A percentile compares a stretch with the other conserved stretches of the same genome.
Conservation (phyloP, 2,888 invertebrate species). For the Cheilosia soror region DNA sequence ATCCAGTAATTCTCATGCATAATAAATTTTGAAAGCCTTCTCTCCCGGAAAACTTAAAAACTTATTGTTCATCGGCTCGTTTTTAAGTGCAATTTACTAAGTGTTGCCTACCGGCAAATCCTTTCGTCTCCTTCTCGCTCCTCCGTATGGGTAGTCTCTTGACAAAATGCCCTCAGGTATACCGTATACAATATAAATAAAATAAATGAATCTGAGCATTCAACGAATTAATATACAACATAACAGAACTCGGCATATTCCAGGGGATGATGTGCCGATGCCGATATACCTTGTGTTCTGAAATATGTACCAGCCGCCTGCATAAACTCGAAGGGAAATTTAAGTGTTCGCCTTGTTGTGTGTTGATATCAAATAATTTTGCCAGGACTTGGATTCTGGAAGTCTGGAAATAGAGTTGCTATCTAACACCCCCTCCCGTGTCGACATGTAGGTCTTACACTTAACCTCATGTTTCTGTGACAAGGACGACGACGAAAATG, state of each 20-base stretch:
- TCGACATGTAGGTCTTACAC: slow-evolving; percentile 27
- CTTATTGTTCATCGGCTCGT: slow-evolving; percentile 52
- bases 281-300: slow-evolving; percentile 34
- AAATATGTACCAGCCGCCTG: slow-evolving; percentile 19
- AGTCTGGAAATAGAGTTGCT: slow-evolving; percentile 24
- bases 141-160: slow-evolving; percentile 16
- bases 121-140: neutral
- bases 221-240: slow-evolving; percentile 69
- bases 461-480: slow-evolving; percentile 53
- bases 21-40: slow-evolving; percentile 57
- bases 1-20: slow-evolving; percentile 61
- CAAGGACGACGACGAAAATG: neutral
- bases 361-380: slow-evolving; percentile 44
- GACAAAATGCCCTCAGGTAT: slow-evolving; percentile 69
- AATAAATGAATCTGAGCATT: slow-evolving; percentile 72
- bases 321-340: slow-evolving; percentile 23
- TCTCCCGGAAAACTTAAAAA: slow-evolving; percentile 16
- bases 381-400: slow-evolving; percentile 27
- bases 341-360: slow-evolving; percentile 40
- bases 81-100: slow-evolving; percentile 69
- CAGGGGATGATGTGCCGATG: slow-evolving; percentile 41
- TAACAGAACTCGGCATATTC: slow-evolving; percentile 34
- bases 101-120: slow-evolving; percentile 67
- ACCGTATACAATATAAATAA: slow-evolving; percentile 65
- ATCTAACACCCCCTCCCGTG: neutral